Evolutionary conservation across 2,888 invertebrate species (phyloP), one percentile per base, ranked within the genome.

Genomic region (Rambutsinella grinnellia): DNA sequence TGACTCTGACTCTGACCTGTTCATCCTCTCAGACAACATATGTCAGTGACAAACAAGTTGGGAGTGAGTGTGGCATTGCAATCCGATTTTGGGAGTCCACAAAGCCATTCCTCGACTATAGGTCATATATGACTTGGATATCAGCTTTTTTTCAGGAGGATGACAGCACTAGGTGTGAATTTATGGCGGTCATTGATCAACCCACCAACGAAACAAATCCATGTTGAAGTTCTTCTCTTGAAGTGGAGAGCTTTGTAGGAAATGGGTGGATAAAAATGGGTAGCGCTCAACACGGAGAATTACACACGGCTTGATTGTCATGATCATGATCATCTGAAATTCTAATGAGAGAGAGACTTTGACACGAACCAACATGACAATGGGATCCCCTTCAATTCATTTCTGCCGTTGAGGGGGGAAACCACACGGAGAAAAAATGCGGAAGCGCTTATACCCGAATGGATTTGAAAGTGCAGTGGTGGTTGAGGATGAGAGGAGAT

Each of bases 331-430:
- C n/a, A 49, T 19, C 5, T 44, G 58, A 60, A 60, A 60, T 26
- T 36, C 26, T 60, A 24, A 53, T 19, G 21, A 17, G 44, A 44
- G 28, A 44, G 17, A 44, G 58, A 60, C 44, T 60, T 60, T 60
- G 58, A 60, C 58, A 28, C 58, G 19, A 60, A 28, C 28, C 27
- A 17, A 28, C 28, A 57, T 53, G 53, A 53, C 53, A 53, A 3
- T 21, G 53, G 21, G 17, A 53, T 21, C 36, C 36, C 36, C 36
- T 36, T 13, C 36, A 36, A 36, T 36, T 36, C 36, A 36, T 36
- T 36, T 36, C 36, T 36, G 36, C 36, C 36, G 13, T 36, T 5
- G 36, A 36, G 13, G 36, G 5, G 13, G 36, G 36, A 13, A 36
- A 36, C 36, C 36, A 13, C 19, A 58, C n/a, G 17, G 44, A 19